Evolutionary conservation across 2,113 vertebrate genomes (phyloP).

Genomic region (Acanthisitta chloris): DNA sequence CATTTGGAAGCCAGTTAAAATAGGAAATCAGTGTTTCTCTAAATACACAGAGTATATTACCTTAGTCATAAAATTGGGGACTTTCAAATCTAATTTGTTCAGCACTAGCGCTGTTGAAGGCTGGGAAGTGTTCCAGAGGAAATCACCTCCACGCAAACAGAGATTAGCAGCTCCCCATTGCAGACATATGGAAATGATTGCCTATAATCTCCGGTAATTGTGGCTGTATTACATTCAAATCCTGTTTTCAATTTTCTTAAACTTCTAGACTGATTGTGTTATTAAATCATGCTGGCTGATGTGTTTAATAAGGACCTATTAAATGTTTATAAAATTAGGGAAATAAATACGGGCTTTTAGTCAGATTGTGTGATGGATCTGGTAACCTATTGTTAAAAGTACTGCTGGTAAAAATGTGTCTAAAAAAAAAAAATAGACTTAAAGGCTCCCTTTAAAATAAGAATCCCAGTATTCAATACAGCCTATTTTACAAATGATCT

Average conservation of each 20-base stretch:
- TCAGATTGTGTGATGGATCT: constrained; percentile 78
- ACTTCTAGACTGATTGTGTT: constrained; percentile 96
- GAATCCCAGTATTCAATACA: neutral
- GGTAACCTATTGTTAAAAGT: constrained; percentile 81
- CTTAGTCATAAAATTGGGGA: constrained; percentile 85
- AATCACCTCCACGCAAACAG: constrained; percentile 93
- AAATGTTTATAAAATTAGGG: constrained; percentile 92
- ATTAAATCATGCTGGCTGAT: constrained; percentile 96
- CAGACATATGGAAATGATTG: constrained; percentile 98
- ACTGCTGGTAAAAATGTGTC: constrained; percentile 66
- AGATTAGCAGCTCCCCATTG: constrained; percentile 94
- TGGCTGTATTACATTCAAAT: constrained; percentile 92
- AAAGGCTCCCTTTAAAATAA: constrained; percentile 57
- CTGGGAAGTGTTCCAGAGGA: constrained; percentile 88
- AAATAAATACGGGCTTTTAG: constrained; percentile 83
- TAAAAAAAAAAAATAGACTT: constrained; percentile 54
- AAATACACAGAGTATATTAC: constrained; percentile 83
- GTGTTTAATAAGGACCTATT: constrained; percentile 90
- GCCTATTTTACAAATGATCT: constrained; percentile 37
- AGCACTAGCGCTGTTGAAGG: constrained; percentile 80
- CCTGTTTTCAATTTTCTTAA: constrained; percentile 96
- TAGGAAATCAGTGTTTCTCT: constrained; percentile 80
- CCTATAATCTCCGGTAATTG: constrained; percentile 96
- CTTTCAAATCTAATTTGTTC: constrained; percentile 88
- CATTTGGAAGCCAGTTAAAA: constrained; percentile 78